Evolutionary conservation across 2,113 vertebrate species (phyloP), one percentile per base, ranked within the genome.

Genomic region (Salminus brasiliensis): DNA sequence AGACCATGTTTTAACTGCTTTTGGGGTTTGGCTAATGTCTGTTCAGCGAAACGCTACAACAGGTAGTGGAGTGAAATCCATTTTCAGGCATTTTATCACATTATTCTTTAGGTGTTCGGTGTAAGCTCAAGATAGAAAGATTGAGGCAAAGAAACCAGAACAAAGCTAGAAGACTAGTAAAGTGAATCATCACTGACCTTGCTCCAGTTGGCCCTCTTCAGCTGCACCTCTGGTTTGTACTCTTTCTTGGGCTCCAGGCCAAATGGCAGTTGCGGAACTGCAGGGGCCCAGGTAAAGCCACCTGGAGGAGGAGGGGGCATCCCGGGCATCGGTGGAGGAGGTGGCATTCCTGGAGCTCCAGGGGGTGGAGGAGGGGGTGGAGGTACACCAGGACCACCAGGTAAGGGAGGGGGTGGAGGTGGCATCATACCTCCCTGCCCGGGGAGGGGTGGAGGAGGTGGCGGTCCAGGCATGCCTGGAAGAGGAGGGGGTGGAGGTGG

Each of bases 171-270:
- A n/a, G n/a, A n/a, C n/a, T n/a, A n/a, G n/a, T n/a, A n/a, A n/a
- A n/a, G n/a, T n/a, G n/a, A n/a, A n/a, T n/a, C n/a, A n/a, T n/a
- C n/a, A n/a, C n/a, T n/a, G n/a, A 97, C 97, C 96, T 98, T 96
- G 80, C 91, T 92, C 95, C 95, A 96, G 67, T 92, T 94, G 82
- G 93, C 93, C 70, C 94, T 95, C 87, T 90, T 90, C 74, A 94
- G 83, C 78, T 94, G 94, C 45, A 95, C 88, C 27, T 95, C 95
- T 74, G 95, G 94, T 77, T 94, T 95, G 89, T 95, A 95, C 2
- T 93, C 81, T 80, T 94, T 96, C 89, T 96, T 96, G 70, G 95
- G 92, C 70, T 90, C 69, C 4, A 94, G 92, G 66, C 95, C 95
- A 84, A 83, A 93, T 3, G 93, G 95, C 59, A 97, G 87, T 36